Evolutionary conservation across 2,797 vertebrate species (phyloP).

Genomic region (Chrysolophus pictus): DNA sequence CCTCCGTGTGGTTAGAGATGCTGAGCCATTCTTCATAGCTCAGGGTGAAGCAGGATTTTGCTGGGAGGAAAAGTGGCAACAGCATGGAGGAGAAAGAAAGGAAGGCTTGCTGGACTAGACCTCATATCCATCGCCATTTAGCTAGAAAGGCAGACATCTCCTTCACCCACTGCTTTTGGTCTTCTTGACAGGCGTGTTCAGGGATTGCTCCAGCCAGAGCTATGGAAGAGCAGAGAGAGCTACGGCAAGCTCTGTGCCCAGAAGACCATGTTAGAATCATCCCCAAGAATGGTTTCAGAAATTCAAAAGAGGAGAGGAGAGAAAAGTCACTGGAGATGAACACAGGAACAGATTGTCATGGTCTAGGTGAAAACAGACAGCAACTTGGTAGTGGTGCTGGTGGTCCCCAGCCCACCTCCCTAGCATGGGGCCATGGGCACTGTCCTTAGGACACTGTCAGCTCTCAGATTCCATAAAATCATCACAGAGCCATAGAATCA

Average conservation of each 20-base stretch:
- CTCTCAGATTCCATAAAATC: neutral
- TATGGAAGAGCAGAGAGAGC: neutral
- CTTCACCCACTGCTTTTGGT: neutral
- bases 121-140: rapidly evolving
- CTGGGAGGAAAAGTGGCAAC: neutral
- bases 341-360: neutral
- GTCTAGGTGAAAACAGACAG: rapidly evolving
- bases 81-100: neutral
- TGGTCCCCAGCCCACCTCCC: neutral
- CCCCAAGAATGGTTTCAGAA: neutral
- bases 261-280: neutral
- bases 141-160: neutral
- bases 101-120: neutral
- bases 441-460: neutral
- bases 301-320: neutral
- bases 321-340: neutral
- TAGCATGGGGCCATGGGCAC: rapidly evolving
- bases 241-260: neutral
- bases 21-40: rapidly evolving
- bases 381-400: neutral
- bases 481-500: too few relatives aligned
- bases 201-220: neutral
- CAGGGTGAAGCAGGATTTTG: neutral
- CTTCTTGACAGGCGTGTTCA: neutral
- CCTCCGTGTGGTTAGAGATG: neutral